A percentile compares a stretch with the other conserved stretches of the same genome.
phyloP scores from a whole-genome alignment of 2,888 invertebrate species.

The Pseudoips prasinana region DNA sequence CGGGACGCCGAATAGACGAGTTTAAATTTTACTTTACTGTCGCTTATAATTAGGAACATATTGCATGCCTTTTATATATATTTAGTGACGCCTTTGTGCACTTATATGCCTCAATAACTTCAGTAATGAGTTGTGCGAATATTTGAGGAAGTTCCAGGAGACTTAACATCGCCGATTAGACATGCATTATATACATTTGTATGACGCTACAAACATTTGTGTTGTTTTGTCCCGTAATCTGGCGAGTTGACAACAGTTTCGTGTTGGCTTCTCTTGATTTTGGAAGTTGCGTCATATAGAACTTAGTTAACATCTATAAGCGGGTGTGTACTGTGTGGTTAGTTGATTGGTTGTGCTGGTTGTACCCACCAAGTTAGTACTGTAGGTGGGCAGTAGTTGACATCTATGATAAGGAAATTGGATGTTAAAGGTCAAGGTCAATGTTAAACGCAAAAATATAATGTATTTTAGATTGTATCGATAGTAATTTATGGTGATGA shows the following conservation, averaged over 20 bases:
- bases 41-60: no score
- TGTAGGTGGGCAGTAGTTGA: no score
- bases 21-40: neutral
- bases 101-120: no score
- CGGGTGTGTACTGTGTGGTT: neutral
- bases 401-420: conserved; percentile 18
- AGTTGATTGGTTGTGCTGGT: no score
- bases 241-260: conserved; percentile 4
- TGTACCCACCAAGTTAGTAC: neutral
- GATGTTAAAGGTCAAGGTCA: conserved; percentile 10
- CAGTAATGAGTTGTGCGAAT: no score
- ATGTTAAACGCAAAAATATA: conserved; percentile 9
- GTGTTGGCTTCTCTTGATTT: conserved; percentile 4
- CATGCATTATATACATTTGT: no score
- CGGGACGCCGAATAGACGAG: conserved; percentile 2
- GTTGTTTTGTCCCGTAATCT: conserved; percentile 1
- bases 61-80: neutral
- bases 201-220: no score
- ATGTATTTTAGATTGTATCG: conserved; percentile 21
- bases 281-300: conserved; percentile 6
- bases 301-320: conserved; percentile 9
- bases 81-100: no score
- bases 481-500: conserved; percentile 22
- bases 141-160: no score
- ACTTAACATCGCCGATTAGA: no score